A percentile compares a stretch with the other conserved stretches of the same genome.
These are phyloP conservation scores for Cinclus cinclus DNA, from an alignment of 2,113 vertebrate genomes.

Conservation along the genomic window DNA sequence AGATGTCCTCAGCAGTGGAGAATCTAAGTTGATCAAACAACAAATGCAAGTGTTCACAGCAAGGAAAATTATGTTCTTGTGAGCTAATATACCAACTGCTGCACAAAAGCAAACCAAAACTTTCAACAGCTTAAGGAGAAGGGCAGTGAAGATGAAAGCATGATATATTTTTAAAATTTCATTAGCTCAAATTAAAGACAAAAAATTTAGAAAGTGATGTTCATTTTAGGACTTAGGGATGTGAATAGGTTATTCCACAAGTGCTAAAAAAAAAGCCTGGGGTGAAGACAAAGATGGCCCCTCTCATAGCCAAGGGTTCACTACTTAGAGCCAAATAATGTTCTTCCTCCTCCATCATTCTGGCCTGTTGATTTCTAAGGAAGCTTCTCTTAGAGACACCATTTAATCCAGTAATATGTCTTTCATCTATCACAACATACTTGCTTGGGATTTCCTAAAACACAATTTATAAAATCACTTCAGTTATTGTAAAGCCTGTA, in stretches of 20 bases:
- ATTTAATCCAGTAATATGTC: neutral
- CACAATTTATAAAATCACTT: neutral
- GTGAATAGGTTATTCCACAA: neutral
- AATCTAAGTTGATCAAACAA: neutral
- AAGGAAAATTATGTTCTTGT: neutral
- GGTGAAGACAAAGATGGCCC: neutral
- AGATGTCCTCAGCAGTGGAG: neutral
- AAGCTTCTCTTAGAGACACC: neutral
- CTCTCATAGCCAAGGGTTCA: neutral
- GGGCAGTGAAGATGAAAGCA: neutral
- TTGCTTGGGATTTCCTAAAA: neutral
- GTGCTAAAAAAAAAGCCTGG: neutral
- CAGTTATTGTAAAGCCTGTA: neutral
- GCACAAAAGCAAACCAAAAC: neutral
- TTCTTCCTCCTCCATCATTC: neutral
- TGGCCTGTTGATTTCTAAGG: neutral
- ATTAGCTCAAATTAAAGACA: neutral
- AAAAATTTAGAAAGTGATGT: neutral
- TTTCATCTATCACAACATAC: neutral
- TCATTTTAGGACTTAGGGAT: neutral
- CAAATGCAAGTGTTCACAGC: neutral
- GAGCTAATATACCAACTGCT: neutral
- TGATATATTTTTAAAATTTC: neutral
- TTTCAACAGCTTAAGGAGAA: neutral
- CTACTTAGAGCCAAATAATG: fast-evolving